A percentile compares a stretch with the other conserved stretches of the same genome.
phyloP scores from a whole-genome alignment of 2,888 invertebrate species.

The Clunio marinus region DNA sequence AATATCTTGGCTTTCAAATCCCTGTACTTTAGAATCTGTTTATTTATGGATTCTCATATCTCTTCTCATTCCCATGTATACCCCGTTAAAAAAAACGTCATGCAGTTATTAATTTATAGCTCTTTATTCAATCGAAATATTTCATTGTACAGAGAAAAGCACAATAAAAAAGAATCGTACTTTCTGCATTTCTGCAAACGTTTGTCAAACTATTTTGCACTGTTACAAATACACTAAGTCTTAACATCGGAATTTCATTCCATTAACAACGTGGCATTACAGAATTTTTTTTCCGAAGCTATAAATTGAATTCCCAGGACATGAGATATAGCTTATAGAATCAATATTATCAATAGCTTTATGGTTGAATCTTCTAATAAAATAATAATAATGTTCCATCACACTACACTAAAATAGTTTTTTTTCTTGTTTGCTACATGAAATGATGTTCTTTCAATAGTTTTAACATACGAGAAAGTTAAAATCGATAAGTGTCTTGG shows the following conservation, averaged over 20 bases:
- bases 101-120: neutral
- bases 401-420: neutral
- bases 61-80: neutral
- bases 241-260: neutral
- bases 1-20: too few relatives aligned
- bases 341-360: neutral
- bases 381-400: neutral
- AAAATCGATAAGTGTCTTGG: neutral
- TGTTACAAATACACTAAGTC: neutral
- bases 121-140: neutral
- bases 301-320: neutral
- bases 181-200: neutral
- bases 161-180: neutral
- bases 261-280: neutral
- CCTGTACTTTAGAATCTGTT: too few relatives aligned
- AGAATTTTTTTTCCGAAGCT: neutral
- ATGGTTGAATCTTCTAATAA: neutral
- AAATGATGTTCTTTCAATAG: neutral
- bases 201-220: neutral
- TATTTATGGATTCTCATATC: neutral
- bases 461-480: neutral
- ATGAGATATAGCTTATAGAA: neutral
- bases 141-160: too few relatives aligned
- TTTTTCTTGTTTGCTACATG: neutral
- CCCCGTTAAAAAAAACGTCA: neutral